Evolutionary conservation across 2,113 vertebrate species (phyloP).

Genomic region (Gnathochromis pfefferi): DNA sequence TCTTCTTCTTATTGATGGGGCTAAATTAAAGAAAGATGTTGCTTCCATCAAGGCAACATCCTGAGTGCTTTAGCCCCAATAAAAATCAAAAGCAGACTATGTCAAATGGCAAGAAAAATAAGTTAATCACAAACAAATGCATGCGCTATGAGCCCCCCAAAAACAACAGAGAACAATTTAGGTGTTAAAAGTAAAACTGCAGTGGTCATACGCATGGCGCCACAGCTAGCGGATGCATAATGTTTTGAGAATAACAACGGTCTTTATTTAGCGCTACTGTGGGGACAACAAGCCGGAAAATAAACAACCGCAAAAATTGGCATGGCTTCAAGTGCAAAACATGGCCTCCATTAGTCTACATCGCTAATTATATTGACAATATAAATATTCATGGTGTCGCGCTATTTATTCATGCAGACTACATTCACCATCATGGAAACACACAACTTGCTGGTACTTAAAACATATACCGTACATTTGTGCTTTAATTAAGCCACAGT

Average conservation of each 20-base stretch:
- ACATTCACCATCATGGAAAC: conserved; percentile 58
- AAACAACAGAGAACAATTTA: conserved; percentile 15
- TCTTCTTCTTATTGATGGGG: neutral
- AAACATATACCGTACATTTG: conserved; percentile 67
- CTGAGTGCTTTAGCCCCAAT: neutral
- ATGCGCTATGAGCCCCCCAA: neutral
- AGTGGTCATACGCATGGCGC: conserved; percentile 40
- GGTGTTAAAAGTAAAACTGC: conserved; percentile 29
- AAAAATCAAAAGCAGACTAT: conserved; percentile 10
- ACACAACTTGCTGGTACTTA: conserved; percentile 64
- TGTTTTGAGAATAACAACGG: conserved; percentile 59
- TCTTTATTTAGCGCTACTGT: conserved; percentile 70
- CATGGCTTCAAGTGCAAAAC: conserved; percentile 71
- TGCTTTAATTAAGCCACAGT: conserved; percentile 72
- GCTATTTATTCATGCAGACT: conserved; percentile 68
- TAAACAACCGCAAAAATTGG: conserved; percentile 68
- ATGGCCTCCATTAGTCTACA: conserved; percentile 69
- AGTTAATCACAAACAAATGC: conserved; percentile 43
- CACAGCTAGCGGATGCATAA: conserved; percentile 21
- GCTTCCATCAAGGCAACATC: neutral
- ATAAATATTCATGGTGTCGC: conserved; percentile 75
- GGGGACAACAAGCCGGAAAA: conserved; percentile 63
- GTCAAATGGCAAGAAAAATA: conserved; percentile 36
- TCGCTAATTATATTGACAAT: conserved; percentile 76
- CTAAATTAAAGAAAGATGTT: neutral